These are phyloP conservation scores for Celastrina argiolus DNA, from an alignment of 2,888 invertebrate species.

Conservation along the genomic window DNA sequence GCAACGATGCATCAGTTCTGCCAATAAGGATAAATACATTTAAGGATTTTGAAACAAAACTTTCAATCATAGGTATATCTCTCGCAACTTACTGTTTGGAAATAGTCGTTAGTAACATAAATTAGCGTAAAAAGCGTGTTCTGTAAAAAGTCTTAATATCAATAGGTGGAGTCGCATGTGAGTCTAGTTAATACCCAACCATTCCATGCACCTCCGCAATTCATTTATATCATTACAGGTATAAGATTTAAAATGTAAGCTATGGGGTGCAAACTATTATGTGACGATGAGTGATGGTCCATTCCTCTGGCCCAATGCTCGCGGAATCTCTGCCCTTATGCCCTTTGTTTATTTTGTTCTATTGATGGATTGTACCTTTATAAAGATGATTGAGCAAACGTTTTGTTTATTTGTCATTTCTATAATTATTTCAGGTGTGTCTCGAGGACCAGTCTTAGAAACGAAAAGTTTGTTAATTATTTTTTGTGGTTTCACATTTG, in stretches of 20 bases:
- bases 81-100: too few species aligned
- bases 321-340: constrained; percentile 63
- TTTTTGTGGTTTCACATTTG: too few species aligned
- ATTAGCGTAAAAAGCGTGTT: too few species aligned
- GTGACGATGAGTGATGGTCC: constrained; percentile 71
- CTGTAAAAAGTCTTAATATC: not conserved
- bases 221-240: constrained; percentile 38
- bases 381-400: not conserved
- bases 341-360: constrained; percentile 37
- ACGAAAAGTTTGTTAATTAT: too few species aligned
- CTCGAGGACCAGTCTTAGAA: too few species aligned
- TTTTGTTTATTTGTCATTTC: not conserved
- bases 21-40: too few species aligned
- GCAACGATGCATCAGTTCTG: too few species aligned
- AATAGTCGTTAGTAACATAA: too few species aligned
- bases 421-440: too few species aligned
- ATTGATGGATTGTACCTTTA: constrained; percentile 41
- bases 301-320: constrained; percentile 68
- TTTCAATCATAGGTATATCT: too few species aligned
- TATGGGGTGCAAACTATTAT: constrained; percentile 74
- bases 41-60: too few species aligned
- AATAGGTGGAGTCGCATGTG: not conserved
- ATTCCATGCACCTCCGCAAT: constrained; percentile 24
- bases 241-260: constrained; percentile 54
- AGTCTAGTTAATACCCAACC: not conserved